Evolutionary conservation across 2,888 invertebrate genomes (phyloP), one percentile per base, ranked within the genome.

Genomic region (Hemistola chrysoprasaria): DNA sequence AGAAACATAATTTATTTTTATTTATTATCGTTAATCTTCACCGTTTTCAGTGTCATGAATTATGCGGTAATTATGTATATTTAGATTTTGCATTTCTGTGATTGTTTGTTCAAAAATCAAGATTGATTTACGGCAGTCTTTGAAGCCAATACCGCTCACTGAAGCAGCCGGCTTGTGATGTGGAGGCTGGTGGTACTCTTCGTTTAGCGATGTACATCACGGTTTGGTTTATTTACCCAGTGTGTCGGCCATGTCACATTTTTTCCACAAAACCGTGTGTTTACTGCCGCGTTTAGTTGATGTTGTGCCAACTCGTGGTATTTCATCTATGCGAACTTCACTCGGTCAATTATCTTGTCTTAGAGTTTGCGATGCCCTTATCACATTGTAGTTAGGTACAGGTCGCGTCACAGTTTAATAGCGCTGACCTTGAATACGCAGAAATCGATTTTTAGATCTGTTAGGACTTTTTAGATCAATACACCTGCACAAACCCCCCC

Each of bases 221-320:
- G 25, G 28, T 33, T 16, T 4, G 53, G 75, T 78, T 80, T 77
- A 71, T 80, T 75, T 76, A 68, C 67, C 63, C 59, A 57, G 49
- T 40, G 64, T 56, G 53, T 57, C 51, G 53, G 57, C 56, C 61
- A 16, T 72, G 75, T 78, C 66, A 72, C 73, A 67, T 71, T 80
- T 81, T n/a, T 81, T 78, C 73, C 56, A 65, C 59, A 69, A 73
- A 72, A 64, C 65, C 47, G 52, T 54, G 59, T 75, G 76, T 78
- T 78, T 75, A 78, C 70, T 58, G 62, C 37, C 11, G 61, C 51
- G 55, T 45, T 51, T 62, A 70, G 51, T 81, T 85, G 85, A 82
- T 58, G 66, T 56, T 48, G 73, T 84, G 86, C 86, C 86, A 85
- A 81, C 76, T 71, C 59, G 54, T 56, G 72, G 72, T 85, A 84